A percentile compares a stretch with the other conserved stretches of the same genome.
Conservation (phyloP, 2,113 vertebrate species). For the Coreoperca whiteheadi region DNA sequence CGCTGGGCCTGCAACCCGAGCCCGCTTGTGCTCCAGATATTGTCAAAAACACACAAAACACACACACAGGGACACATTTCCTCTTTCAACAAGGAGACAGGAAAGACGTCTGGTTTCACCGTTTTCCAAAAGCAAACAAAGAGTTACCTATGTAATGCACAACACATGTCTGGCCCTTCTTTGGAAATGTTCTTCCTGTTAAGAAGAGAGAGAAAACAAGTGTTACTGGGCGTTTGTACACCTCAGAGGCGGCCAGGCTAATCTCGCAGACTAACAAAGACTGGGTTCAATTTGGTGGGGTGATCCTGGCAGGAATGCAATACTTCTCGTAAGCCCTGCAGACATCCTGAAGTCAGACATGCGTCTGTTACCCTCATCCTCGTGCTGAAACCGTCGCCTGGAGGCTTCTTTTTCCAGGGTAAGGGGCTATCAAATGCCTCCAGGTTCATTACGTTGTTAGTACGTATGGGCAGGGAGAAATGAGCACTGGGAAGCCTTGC, state of each 20-base stretch:
- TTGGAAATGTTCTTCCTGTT: slow-evolving; percentile 97
- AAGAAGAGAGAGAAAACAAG: slow-evolving; percentile 56
- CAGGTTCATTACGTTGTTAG: slow-evolving; percentile 11
- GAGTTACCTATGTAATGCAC: slow-evolving; percentile 97
- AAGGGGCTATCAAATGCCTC: slow-evolving; percentile 30
- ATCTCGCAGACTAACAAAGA: slow-evolving; percentile 39
- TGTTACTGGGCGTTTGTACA: slow-evolving; percentile 33
- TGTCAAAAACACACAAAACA: background rate
- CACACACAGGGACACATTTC: slow-evolving; percentile 6
- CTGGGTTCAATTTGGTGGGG: slow-evolving; percentile 18
- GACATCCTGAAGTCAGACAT: slow-evolving; percentile 16
- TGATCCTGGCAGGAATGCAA: slow-evolving; percentile 27
- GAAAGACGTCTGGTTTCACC: slow-evolving; percentile 11
- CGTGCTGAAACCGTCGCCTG: slow-evolving; percentile 38
- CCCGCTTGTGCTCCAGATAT: background rate
- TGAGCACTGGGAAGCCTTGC: background rate
- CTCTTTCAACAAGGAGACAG: slow-evolving; percentile 24
- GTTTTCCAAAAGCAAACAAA: background rate
- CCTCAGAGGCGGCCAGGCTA: background rate
- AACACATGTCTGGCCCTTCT: slow-evolving; percentile 97
- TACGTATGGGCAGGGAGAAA: background rate
- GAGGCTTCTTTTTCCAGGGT: slow-evolving; percentile 4
- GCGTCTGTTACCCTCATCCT: slow-evolving; percentile 3
- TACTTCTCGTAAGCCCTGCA: background rate
- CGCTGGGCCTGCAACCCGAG: background rate